Percentiles rank a stretch among this genome's conserved stretches.
Conservation (phyloP, 2,113 vertebrate species). For the Microtus ochrogaster region DNA sequence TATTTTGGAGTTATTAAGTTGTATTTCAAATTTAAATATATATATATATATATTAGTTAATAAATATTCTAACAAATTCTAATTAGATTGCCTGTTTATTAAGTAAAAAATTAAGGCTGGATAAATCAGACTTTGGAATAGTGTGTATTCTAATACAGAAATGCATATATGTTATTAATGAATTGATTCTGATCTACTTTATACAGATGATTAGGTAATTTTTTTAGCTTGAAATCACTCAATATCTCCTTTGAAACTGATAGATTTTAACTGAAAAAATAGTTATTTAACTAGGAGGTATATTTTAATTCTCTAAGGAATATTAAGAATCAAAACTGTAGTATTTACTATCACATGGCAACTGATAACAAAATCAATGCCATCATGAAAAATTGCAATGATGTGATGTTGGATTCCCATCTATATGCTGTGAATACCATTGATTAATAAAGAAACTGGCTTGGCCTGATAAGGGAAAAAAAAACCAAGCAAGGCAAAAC, state of each 20-base stretch:
- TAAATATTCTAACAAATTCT: background rate
- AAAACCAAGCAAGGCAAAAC: no score
- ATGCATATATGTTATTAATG: background rate
- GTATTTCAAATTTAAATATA: background rate
- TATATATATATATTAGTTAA: slow-evolving; percentile 2
- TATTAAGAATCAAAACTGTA: slow-evolving; percentile 44
- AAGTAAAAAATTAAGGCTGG: slow-evolving; percentile 26
- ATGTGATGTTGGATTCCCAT: background rate
- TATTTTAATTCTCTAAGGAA: slow-evolving; percentile 13
- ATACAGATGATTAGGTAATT: background rate
- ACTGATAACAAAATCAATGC: background rate
- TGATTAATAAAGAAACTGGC: no score
- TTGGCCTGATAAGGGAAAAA: no score
- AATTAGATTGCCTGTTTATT: slow-evolving; percentile 6
- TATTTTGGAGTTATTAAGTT: slow-evolving; percentile 28
- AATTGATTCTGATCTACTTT: slow-evolving; percentile 8
- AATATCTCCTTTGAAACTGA: background rate
- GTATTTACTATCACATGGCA: background rate
- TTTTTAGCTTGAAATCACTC: background rate
- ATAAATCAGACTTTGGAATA: background rate
- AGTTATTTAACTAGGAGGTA: slow-evolving; percentile 23
- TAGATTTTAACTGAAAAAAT: background rate
- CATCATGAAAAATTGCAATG: background rate
- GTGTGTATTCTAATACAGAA: background rate
- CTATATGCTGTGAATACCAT: no score